Conservation (phyloP, 2,888 invertebrate genomes). For the Antitype chi region DNA sequence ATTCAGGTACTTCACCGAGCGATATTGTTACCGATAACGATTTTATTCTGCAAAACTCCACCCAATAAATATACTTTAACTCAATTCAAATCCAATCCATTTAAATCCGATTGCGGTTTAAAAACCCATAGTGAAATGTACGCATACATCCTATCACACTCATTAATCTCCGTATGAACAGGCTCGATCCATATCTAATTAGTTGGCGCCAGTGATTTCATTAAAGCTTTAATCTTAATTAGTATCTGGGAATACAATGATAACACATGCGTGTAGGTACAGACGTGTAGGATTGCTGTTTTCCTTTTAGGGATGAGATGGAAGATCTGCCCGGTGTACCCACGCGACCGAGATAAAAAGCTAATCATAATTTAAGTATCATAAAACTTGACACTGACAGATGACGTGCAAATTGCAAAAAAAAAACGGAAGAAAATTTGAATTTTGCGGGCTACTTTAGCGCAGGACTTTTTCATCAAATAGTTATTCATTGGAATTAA, state of each 20-base stretch:
- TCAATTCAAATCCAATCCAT: slow-evolving; percentile 38
- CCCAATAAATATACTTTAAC: not conserved
- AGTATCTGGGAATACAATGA: slow-evolving; percentile 43
- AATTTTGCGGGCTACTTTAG: too few relatives aligned
- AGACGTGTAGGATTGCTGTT: slow-evolving; percentile 19
- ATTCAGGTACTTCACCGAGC: not conserved
- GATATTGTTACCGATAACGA: not conserved
- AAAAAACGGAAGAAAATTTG: too few relatives aligned
- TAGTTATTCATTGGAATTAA: too few relatives aligned
- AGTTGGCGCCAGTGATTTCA: slow-evolving; percentile 65
- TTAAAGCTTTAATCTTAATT: slow-evolving; percentile 61
- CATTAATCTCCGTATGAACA: slow-evolving; percentile 64
- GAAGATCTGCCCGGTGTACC: not conserved
- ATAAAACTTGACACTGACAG: too few relatives aligned
- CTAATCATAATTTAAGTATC: too few relatives aligned
- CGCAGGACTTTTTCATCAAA: too few relatives aligned
- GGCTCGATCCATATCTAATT: slow-evolving; percentile 63
- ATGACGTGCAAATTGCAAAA: too few relatives aligned
- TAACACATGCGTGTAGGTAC: slow-evolving; percentile 26
- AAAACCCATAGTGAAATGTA: slow-evolving; percentile 30
- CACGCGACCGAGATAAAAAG: too few relatives aligned
- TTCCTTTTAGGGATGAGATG: slow-evolving; percentile 4
- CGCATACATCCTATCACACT: slow-evolving; percentile 53
- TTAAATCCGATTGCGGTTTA: slow-evolving; percentile 31
- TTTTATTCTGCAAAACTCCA: not conserved